Evolutionary conservation across 1,140 invertebrate species (phyloP).

Genomic region (Parapsyche elsis): DNA sequence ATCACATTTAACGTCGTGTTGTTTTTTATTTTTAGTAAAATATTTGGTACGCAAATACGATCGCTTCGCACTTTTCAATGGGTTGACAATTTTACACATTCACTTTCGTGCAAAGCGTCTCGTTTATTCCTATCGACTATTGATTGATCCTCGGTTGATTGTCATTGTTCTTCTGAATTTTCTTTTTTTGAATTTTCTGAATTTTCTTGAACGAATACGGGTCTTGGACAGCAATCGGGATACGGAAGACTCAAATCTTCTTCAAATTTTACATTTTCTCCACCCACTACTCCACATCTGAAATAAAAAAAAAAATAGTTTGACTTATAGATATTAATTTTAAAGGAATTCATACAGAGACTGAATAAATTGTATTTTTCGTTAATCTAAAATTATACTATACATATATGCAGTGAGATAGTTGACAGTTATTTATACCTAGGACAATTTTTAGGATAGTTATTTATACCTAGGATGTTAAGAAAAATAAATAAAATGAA

Average conservation of each 20-base stretch:
- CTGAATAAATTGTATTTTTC: too few relatives aligned
- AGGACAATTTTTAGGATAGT: too few relatives aligned
- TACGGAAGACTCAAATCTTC: not conserved
- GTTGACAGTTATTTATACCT: too few relatives aligned
- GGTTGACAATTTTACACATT: too few relatives aligned
- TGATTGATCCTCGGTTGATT: not conserved
- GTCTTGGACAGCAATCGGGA: constrained; percentile 34
- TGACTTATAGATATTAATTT: not conserved
- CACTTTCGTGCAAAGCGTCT: not conserved
- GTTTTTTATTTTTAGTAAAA: not conserved
- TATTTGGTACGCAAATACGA: constrained; percentile 1
- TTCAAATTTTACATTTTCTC: not conserved
- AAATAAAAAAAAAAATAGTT: not conserved
- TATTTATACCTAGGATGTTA: too few relatives aligned
- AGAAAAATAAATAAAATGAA: too few relatives aligned
- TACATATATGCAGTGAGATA: too few relatives aligned
- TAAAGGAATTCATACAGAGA: too few relatives aligned
- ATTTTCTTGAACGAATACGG: not conserved
- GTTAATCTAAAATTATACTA: too few relatives aligned
- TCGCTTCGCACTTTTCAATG: too few relatives aligned
- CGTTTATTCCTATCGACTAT: not conserved
- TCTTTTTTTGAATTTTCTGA: not conserved
- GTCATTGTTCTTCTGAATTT: not conserved
- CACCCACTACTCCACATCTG: constrained; percentile 17
- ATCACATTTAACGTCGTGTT: too few relatives aligned